phyloP scores from a whole-genome alignment of 2,113 vertebrate species.

The Oreochromis niloticus region DNA sequence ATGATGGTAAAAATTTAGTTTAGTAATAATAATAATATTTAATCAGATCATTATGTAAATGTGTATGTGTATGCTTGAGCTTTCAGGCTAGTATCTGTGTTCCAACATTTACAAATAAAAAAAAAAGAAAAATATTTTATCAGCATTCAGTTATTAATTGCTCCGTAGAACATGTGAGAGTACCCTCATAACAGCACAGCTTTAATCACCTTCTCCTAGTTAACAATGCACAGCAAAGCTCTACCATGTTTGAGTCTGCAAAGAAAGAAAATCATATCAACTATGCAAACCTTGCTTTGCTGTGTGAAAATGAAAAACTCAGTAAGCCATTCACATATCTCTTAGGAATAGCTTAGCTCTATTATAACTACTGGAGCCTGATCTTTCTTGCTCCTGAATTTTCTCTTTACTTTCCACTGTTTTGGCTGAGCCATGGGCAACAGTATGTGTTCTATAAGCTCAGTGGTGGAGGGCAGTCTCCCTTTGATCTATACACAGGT shows the following conservation, averaged over 20 bases:
- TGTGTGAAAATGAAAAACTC: not conserved
- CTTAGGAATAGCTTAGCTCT: not conserved
- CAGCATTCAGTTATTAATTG: not conserved
- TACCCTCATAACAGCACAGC: not conserved
- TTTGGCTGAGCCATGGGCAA: constrained; percentile 3
- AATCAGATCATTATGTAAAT: not conserved
- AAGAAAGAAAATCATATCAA: not conserved
- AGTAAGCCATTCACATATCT: not conserved
- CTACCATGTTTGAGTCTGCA: not conserved
- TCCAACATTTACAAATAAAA: not conserved
- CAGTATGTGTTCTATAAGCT: constrained; percentile 10
- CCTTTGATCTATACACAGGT: constrained; percentile 33
- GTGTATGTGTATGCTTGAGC: not conserved
- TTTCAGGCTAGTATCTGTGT: not conserved
- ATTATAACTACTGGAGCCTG: not conserved
- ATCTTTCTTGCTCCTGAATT: not conserved
- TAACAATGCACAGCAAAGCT: not conserved
- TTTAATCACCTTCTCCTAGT: not conserved
- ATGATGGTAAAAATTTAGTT: not conserved
- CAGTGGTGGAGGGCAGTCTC: constrained; percentile 7
- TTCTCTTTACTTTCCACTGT: constrained; percentile 13
- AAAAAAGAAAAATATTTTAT: not conserved
- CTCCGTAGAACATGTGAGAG: not conserved
- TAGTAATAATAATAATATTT: not conserved
- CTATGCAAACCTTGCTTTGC: not conserved